Evolutionary conservation across 1,140 invertebrate genomes (phyloP).

Genomic region (Drosophila arawakana): DNA sequence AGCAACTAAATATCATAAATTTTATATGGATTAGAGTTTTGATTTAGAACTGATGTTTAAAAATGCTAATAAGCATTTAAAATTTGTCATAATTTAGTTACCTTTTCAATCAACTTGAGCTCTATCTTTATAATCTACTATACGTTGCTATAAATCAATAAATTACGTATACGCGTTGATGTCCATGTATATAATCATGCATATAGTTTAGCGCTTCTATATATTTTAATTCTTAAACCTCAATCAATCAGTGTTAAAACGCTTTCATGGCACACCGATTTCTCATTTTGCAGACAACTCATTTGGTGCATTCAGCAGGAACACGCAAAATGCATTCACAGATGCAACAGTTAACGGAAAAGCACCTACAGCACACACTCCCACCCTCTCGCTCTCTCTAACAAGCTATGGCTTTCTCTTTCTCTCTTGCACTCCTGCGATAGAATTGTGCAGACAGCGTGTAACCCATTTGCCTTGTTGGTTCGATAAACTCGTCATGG

Average conservation of each 20-base stretch:
- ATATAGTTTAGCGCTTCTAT: background rate
- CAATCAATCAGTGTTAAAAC: constrained; percentile 26
- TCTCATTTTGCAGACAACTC: constrained; percentile 17
- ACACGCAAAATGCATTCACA: constrained; percentile 47
- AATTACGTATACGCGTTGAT: too few relatives aligned
- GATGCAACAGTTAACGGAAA: constrained; percentile 42
- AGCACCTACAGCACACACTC: constrained; percentile 7
- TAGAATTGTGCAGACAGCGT: background rate
- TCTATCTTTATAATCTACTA: too few relatives aligned
- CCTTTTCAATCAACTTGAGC: too few relatives aligned
- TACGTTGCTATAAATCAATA: too few relatives aligned
- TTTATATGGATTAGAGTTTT: background rate
- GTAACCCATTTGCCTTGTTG: constrained; percentile 63
- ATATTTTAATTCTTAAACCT: background rate
- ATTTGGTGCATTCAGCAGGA: constrained; percentile 22
- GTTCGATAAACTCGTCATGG: constrained; percentile 69
- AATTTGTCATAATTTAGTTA: too few relatives aligned
- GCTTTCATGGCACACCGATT: constrained; percentile 22
- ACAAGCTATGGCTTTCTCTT: background rate
- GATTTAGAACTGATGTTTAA: background rate
- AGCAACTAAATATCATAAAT: background rate
- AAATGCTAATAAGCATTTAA: too few relatives aligned
- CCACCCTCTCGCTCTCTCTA: background rate
- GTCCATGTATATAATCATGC: too few relatives aligned
- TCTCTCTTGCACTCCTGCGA: background rate